phyloP scores from a whole-genome alignment of 2,113 vertebrate genomes.

The Suricata suricatta region DNA sequence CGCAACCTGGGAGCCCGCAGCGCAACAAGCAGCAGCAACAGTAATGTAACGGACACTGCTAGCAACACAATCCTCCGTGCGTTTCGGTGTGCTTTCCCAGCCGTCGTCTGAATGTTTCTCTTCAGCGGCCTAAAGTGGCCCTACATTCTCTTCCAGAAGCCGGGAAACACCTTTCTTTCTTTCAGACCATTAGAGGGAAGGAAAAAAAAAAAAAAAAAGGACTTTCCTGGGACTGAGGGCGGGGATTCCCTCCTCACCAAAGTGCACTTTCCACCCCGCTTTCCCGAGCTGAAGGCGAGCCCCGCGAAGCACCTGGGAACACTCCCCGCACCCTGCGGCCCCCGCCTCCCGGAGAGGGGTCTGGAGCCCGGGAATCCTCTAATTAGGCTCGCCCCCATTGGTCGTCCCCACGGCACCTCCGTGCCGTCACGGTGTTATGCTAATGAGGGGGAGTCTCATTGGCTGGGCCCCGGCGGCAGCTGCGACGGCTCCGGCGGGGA shows the following conservation, averaged over 20 bases:
- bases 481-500: slow-evolving; percentile 9
- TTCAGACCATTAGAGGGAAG: not conserved
- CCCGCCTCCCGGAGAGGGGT: not conserved
- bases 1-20: not conserved
- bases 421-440: slow-evolving; percentile 55
- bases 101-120: not conserved
- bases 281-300: not conserved
- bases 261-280: not conserved
- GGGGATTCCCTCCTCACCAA: slow-evolving; percentile 65
- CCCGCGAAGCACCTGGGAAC: accelerated
- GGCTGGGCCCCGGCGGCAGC: slow-evolving; percentile 56
- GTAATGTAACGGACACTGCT: not conserved
- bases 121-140: not conserved
- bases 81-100: accelerated
- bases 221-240: not conserved
- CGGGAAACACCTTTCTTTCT: slow-evolving; percentile 38
- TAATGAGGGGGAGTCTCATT: slow-evolving; percentile 67
- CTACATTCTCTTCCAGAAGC: not conserved
- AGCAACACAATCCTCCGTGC: accelerated
- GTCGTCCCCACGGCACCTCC: slow-evolving; percentile 46
- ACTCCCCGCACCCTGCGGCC: accelerated
- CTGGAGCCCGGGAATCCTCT: not conserved
- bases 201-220: not conserved
- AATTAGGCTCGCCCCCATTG: slow-evolving; percentile 42
- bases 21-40: accelerated